Base-by-base conservation (phyloP, 2,888 invertebrate genomes). In the Meteorus cinctellus region DNA sequence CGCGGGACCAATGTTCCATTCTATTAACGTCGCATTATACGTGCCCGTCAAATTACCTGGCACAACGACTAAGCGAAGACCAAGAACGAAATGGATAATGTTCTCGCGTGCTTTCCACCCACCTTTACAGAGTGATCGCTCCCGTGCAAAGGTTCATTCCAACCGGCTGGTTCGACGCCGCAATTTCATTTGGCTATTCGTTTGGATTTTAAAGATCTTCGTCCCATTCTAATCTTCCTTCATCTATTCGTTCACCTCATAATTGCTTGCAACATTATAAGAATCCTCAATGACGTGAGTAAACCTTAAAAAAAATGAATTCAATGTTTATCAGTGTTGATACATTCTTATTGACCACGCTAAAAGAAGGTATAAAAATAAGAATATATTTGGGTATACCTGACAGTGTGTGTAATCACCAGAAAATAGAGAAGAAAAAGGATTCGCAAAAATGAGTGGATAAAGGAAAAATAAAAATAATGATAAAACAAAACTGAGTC, bases 1-100 rank as follows among this genome's bases (percentile, higher is more conserved):
- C 82, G 82, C 81, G 75, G 74, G 66, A 65, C 84, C 86, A 83
- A 86, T 86, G 86, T 83, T 85, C 85, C 84, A 84, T 88, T 88
- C 88, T 87, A 88, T 88, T 88, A 88, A 86, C 87, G 86, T 85
- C 86, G 82, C 82, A 87, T 87, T 87, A 87, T 77, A 72, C 55
- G 70, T 63, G 63, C 76, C 67, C 75, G 74, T 77, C 70, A 77
- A 80, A 80, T 80, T 80, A 70, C 71, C 69, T 74, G 71, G 51
- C 69, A 70, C 59, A 70, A 59, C 68, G 68, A 67, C 74, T 75
- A 72, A 77, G 74, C 71, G 73, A 78, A 48, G 68, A 59, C 31
- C 31, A 51, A 70, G 36, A 70, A 45, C 14, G 24, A 66, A 36
- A 34, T 29, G 59, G 41, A 69, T 59, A 69, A 74, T 68, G 19